Percentiles rank a stretch among this genome's conserved stretches.
Evolutionary conservation across 2,113 vertebrate genomes (phyloP).

Genomic region (Malaclemys terrapin): DNA sequence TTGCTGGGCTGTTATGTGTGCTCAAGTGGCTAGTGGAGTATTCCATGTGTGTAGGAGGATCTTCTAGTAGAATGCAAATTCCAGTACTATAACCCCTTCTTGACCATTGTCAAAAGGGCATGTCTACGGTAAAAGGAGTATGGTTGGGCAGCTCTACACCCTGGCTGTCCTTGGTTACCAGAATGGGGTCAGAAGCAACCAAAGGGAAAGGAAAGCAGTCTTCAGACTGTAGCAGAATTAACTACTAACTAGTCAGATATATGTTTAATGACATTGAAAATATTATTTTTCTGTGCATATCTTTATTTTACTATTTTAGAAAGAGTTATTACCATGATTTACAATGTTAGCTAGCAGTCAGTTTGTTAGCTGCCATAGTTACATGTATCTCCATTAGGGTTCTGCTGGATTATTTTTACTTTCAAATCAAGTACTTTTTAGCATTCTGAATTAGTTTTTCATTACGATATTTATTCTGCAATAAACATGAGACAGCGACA

Average conservation of each 20-base stretch:
- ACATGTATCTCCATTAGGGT: not conserved
- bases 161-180: not conserved
- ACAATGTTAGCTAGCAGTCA: not conserved
- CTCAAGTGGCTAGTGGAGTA: not conserved
- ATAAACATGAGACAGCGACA: rapidly evolving
- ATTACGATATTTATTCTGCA: rapidly evolving
- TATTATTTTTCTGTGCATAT: not conserved
- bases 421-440: not conserved
- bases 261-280: not conserved
- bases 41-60: not conserved
- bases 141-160: not conserved
- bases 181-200: not conserved
- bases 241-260: not conserved
- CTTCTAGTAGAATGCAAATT: not conserved
- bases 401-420: not conserved
- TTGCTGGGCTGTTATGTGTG: not conserved
- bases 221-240: not conserved
- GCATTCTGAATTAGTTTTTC: not conserved
- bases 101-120: not conserved
- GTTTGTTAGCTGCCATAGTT: not conserved
- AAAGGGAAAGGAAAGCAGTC: not conserved
- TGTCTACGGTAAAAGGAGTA: not conserved
- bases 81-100: not conserved
- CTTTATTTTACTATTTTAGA: not conserved
- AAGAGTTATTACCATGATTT: not conserved